A percentile compares a stretch with the other conserved stretches of the same genome.
These are phyloP conservation scores for Microplitis deprimator DNA, from an alignment of 2,888 invertebrate species.

Conservation along the genomic window DNA sequence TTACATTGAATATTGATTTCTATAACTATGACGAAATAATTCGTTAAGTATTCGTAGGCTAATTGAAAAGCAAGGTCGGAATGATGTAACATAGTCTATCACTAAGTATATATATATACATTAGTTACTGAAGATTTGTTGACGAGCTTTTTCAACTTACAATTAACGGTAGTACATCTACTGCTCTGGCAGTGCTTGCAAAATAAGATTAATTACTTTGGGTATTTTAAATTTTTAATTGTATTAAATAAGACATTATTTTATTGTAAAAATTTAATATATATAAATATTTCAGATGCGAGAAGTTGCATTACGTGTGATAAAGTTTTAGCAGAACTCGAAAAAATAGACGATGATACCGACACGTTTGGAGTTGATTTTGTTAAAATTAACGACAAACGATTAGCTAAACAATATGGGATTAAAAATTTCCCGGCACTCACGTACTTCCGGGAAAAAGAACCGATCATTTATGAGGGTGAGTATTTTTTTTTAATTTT, in stretches of 20 bases:
- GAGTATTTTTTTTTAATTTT: conserved; percentile 53
- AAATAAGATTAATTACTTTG: neutral
- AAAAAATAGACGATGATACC: conserved; percentile 96
- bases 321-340: conserved; percentile 90
- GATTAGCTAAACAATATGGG: conserved; percentile 96
- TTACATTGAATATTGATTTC: neutral
- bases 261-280: neutral
- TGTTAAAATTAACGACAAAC: conserved; percentile 96
- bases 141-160: conserved; percentile 21
- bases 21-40: neutral
- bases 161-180: conserved; percentile 5
- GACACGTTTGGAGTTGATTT: conserved; percentile 95
- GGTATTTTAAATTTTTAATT: neutral
- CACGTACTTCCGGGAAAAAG: conserved; percentile 96
- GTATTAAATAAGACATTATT: neutral
- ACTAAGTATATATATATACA: neutral
- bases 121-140: conserved; percentile 25
- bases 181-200: conserved; percentile 8
- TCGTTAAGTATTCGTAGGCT: conserved; percentile 10
- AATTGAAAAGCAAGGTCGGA: conserved; percentile 33
- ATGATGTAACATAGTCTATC: conserved; percentile 23
- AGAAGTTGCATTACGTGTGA: conserved; percentile 93
- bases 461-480: conserved; percentile 97
- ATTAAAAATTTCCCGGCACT: conserved; percentile 96
- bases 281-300: conserved; percentile 78